These are phyloP conservation scores for Campopleginae sp. DNA, from an alignment of 2,888 invertebrate genomes.

Conservation along the genomic window DNA sequence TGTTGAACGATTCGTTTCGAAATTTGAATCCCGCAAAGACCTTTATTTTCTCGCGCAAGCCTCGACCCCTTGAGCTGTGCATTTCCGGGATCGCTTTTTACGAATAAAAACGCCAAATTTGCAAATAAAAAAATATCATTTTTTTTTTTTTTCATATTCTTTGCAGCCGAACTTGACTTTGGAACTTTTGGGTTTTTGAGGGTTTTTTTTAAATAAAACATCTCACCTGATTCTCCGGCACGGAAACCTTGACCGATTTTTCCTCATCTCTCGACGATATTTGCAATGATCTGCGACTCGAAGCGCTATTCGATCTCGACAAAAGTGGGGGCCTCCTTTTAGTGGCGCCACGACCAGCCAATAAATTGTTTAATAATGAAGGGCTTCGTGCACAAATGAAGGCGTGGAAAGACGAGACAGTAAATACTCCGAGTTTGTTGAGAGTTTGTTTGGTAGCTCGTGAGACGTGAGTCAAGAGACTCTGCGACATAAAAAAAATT, in stretches of 20 bases:
- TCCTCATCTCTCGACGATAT: slow-evolving; percentile 95
- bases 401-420: slow-evolving; percentile 98
- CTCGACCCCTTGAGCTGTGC: not conserved
- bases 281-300: slow-evolving; percentile 94
- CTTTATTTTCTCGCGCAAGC: not conserved
- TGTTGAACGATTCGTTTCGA: not conserved
- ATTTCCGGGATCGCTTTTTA: no score
- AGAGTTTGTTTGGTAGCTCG: slow-evolving; percentile 97
- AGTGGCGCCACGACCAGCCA: slow-evolving; percentile 95
- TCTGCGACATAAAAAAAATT: slow-evolving; percentile 87
- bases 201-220: not conserved
- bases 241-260: slow-evolving; percentile 94
- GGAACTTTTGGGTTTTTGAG: not conserved
- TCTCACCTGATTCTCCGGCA: slow-evolving; percentile 91
- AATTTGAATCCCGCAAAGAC: not conserved
- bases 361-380: slow-evolving; percentile 94
- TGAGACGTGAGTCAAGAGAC: slow-evolving; percentile 96
- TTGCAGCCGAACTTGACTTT: not conserved
- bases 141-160: not conserved
- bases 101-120: no score
- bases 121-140: not conserved
- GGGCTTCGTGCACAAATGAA: slow-evolving; percentile 98
- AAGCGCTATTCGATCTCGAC: slow-evolving; percentile 95
- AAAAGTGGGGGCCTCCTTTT: slow-evolving; percentile 95
- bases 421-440: slow-evolving; percentile 98